Evolutionary conservation across 2,113 vertebrate genomes (phyloP).

Genomic region (Prochilodus magdalenae): DNA sequence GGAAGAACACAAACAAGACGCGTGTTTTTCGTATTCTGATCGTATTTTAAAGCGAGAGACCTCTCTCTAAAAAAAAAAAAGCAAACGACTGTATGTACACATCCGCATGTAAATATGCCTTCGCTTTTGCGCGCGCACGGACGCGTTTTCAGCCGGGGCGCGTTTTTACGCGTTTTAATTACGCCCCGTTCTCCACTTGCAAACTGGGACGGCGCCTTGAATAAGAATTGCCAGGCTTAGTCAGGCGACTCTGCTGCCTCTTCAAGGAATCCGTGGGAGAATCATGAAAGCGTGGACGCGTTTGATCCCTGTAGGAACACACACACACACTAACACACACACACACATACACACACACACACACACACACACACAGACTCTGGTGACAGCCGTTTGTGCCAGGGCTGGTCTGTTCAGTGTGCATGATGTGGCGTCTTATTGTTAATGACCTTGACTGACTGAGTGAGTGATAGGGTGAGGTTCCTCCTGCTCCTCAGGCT

Average conservation of each 20-base stretch:
- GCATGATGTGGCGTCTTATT: constrained; percentile 33
- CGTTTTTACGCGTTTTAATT: background rate
- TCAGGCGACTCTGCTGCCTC: background rate
- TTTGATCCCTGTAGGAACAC: background rate
- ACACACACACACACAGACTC: background rate
- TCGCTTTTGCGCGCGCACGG: background rate
- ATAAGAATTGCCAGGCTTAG: background rate
- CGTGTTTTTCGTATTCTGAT: too few relatives aligned
- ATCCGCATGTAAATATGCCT: too few relatives aligned
- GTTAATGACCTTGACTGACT: constrained; percentile 67
- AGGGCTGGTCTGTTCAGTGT: background rate
- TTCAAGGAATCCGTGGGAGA: background rate
- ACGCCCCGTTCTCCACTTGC: background rate
- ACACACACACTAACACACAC: background rate
- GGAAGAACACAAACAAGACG: too few relatives aligned
- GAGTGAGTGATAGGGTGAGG: constrained; percentile 1
- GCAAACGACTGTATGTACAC: too few relatives aligned
- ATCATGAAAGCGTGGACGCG: background rate
- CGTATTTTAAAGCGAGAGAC: too few relatives aligned
- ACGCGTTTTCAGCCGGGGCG: background rate
- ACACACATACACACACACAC: background rate
- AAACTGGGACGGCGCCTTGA: background rate
- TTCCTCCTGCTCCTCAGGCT: constrained; percentile 44
- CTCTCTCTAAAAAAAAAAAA: too few relatives aligned
- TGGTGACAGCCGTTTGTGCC: background rate